These are phyloP conservation scores for Syndactyla subalaris DNA, from an alignment of 2,797 vertebrate species.

Conservation along the genomic window DNA sequence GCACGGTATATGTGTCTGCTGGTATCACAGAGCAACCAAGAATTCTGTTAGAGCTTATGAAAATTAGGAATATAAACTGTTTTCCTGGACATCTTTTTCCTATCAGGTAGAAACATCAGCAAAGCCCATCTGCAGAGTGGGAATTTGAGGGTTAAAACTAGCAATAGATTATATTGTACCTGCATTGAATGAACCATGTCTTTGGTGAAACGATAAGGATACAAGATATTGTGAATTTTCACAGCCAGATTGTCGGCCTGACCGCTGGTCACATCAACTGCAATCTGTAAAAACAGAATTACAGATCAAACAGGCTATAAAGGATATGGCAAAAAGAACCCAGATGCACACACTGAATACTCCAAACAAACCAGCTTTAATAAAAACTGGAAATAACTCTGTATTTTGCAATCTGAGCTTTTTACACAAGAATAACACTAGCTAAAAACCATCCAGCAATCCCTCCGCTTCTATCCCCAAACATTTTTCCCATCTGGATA, in stretches of 20 bases:
- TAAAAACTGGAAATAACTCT: neutral
- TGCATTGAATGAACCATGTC: slow-evolving; percentile 95
- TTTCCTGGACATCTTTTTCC: neutral
- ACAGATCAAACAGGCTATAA: neutral
- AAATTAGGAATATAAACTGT: neutral
- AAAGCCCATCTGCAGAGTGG: neutral
- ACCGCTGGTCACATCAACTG: slow-evolving; percentile 86
- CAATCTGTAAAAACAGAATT: slow-evolving; percentile 81
- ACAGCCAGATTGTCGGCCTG: slow-evolving; percentile 88
- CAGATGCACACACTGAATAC: neutral
- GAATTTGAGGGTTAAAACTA: neutral
- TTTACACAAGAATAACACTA: neutral
- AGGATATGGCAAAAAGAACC: accelerated
- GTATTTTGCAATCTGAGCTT: neutral
- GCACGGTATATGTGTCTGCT: neutral
- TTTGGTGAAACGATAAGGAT: slow-evolving; percentile 96
- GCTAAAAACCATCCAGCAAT: neutral
- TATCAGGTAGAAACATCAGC: neutral
- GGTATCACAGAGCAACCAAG: neutral
- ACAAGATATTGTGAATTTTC: slow-evolving; percentile 94
- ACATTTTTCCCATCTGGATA: neutral
- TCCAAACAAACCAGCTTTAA: neutral
- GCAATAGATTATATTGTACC: slow-evolving; percentile 70
- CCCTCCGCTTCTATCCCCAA: neutral
- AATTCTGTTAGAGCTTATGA: neutral